These are phyloP conservation scores for Halcyon leucocephala DNA, from an alignment of 2,797 vertebrate genomes.

Conservation along the genomic window DNA sequence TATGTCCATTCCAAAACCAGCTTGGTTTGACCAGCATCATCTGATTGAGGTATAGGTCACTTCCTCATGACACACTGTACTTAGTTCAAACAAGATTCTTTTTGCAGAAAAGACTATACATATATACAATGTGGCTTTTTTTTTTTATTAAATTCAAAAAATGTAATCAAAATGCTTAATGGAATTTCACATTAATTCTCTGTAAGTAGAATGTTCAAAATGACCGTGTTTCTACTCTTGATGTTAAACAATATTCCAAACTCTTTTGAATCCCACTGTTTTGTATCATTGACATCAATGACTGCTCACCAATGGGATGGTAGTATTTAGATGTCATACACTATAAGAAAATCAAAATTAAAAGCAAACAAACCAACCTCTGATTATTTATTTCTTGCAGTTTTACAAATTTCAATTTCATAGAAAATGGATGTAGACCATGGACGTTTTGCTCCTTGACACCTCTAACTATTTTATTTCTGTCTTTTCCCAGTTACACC, in stretches of 20 bases:
- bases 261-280: neutral
- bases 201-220: neutral
- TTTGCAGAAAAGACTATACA: neutral
- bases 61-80: neutral
- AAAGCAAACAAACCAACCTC: accelerated
- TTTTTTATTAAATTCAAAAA: neutral
- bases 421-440: neutral
- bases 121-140: neutral
- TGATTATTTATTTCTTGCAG: neutral
- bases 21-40: neutral
- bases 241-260: neutral
- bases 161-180: neutral
- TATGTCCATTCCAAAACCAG: neutral
- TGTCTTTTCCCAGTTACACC: neutral
- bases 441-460: neutral
- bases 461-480: neutral
- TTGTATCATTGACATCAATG: neutral
- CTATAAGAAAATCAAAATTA: accelerated
- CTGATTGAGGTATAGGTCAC: neutral
- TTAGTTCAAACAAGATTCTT: neutral
- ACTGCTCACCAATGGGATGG: neutral
- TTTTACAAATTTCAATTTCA: neutral
- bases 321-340: neutral
- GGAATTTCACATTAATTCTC: neutral
- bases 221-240: neutral